These are phyloP conservation scores for Drosophila engyochracea DNA, from an alignment of 2,888 invertebrate species.

Conservation along the genomic window DNA sequence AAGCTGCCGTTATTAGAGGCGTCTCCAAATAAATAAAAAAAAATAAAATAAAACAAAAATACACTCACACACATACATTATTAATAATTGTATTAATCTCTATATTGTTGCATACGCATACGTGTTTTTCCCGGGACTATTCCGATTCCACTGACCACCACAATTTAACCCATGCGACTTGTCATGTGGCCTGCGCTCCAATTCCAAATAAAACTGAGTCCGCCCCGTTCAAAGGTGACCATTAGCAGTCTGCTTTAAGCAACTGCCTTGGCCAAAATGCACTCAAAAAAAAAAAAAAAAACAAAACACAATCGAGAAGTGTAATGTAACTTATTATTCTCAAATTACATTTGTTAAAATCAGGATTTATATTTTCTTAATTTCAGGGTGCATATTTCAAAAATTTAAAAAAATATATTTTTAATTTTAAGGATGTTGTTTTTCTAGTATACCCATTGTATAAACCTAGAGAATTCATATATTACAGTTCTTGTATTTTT, in stretches of 20 bases:
- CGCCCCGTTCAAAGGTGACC: constrained; percentile 65
- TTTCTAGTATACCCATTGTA: neutral
- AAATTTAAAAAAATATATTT: neutral
- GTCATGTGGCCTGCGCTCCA: constrained; percentile 49
- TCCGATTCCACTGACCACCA: constrained; percentile 38
- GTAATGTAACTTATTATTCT: neutral
- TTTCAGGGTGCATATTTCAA: neutral
- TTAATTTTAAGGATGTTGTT: neutral
- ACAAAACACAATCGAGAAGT: neutral
- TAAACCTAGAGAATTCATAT: neutral
- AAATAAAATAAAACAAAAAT: neutral
- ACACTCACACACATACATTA: constrained; percentile 3
- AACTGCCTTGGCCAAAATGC: constrained; percentile 22
- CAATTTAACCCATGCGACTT: constrained; percentile 56
- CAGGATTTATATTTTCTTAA: neutral
- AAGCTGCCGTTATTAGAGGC: constrained; percentile 28
- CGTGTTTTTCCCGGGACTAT: constrained; percentile 10
- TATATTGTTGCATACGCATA: constrained; percentile 12
- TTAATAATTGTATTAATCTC: neutral
- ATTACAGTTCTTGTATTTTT: neutral
- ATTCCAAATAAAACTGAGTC: constrained; percentile 43
- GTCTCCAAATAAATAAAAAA: neutral
- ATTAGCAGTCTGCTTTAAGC: constrained; percentile 58
- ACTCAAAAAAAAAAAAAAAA: neutral
- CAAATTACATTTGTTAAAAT: neutral